Base-by-base conservation (phyloP, 2,797 vertebrate species). In the Semotilus atromaculatus region DNA sequence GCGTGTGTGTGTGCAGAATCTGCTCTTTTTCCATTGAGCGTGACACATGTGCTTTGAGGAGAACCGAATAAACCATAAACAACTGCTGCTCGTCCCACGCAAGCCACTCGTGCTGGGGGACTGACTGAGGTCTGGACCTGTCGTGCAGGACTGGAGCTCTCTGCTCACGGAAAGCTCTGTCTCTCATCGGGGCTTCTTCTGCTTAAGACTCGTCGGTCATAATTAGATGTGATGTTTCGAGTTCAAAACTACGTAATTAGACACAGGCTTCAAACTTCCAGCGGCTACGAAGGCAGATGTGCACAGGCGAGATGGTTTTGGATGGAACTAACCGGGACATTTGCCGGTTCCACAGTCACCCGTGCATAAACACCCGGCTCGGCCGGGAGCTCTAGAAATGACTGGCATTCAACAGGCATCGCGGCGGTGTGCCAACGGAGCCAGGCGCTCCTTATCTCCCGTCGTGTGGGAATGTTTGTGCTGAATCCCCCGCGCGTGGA, bases 201-300 rank as follows among this genome's bases (percentile, higher is more conserved):
- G 70, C 85, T 90, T 77, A 77, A 79, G 81, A 83, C 82, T 79
- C 84, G 48, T 79, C 67, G 75, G 60, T 38, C 26, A 64, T 86
- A 94, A 95, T 93, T 93, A 93, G 91, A 94, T 91, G 92, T 94
- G 94, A 94, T 94, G 90, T 92, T 91, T 93, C 84, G 73, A 92
- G 92, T 90, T 91, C 91, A 92, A 93, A 94, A 92, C 91, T 89
- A 55, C 74, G 90, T 94, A 94, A 95, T 94, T 93, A 92, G 91
- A 94, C 92, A 86, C 94, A 95, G 86, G 71, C 82, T 85, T 51
- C 51, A 86, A 58, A 55, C 18, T 83, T 76, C 58, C 72, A 88
- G 48, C n/a, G 36, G 51, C 62, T 87, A 89, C 88, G 86, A 81
- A 84, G 89, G 88, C 83, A 85, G 85, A 86, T 85, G 60, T 81